phyloP scores from a whole-genome alignment of 1,140 invertebrate genomes.

The Thaumetopoea pityocampa region DNA sequence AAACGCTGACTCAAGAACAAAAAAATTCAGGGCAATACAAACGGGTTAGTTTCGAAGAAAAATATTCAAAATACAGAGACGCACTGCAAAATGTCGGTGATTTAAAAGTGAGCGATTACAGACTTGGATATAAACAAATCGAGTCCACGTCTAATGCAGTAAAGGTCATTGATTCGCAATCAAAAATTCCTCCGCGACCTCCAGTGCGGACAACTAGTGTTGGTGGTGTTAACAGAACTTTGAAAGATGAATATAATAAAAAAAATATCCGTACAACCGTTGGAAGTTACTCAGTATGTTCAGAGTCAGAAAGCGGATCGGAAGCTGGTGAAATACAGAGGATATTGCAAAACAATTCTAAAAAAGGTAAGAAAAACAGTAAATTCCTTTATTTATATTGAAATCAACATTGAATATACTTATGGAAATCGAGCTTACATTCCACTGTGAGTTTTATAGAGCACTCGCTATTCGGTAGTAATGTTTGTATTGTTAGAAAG shows the following conservation, averaged over 20 bases:
- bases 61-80: slow-evolving; percentile 4
- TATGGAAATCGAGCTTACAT: too few relatives aligned
- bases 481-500: too few relatives aligned
- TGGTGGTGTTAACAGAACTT: slow-evolving; percentile 24
- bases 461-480: too few relatives aligned
- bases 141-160: background rate
- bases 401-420: too few relatives aligned
- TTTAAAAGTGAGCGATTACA: slow-evolving; percentile 9
- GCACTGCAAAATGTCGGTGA: slow-evolving; percentile 1
- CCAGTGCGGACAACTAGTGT: slow-evolving; percentile 54
- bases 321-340: slow-evolving; percentile 80
- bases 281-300: slow-evolving; percentile 41
- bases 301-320: slow-evolving; percentile 79
- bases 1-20: slow-evolving; percentile 22
- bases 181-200: slow-evolving; percentile 35
- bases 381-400: slow-evolving; percentile 1
- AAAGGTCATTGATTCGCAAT: slow-evolving; percentile 12
- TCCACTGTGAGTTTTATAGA: too few relatives aligned
- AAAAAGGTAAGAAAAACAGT: slow-evolving; percentile 50
- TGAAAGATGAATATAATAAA: slow-evolving; percentile 27
- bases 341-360: slow-evolving; percentile 74
- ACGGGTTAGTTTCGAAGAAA: slow-evolving; percentile 49
- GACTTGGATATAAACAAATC: background rate
- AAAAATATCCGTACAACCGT: slow-evolving; percentile 21
- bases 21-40: slow-evolving; percentile 29